Base-by-base conservation (phyloP, 2,888 invertebrate genomes). In the Therioaphis trifolii region DNA sequence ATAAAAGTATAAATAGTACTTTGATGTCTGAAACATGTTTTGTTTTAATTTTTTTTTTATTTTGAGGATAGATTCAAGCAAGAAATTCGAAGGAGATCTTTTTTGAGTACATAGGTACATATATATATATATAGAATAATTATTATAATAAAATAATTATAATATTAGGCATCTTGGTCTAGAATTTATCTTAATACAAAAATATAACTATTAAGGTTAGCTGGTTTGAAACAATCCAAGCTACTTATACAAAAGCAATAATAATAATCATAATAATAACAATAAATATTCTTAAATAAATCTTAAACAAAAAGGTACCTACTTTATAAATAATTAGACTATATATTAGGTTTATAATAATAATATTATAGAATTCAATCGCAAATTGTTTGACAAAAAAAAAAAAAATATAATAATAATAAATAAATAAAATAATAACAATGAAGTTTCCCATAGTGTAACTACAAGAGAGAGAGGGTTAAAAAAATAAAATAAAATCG, bases 61-160 rank as follows among this genome's bases (percentile, higher is more conserved):
- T 61, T n/a, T 35, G 69, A 61, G 61, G 61, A 80, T 80, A 80
- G 69, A 27, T 46, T 71, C n/a, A 58, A 69, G 35, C n/a, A 63
- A 71, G 58, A 49, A 61, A 52, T 68, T 78, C 68, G 68, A 79
- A 80, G 71, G 80, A 80, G 80, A 80, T 80, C 80, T 49, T 40
- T 40, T 58, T 52, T 24, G 24, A n/a, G 27, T 61, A 61, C 11
- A 24, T 29, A 40, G n/a, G 40, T 18, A 24, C 55, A 43, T 9
- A 63, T 43, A 18, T 1, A n/a, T 71, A 46, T 71, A 27, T 49
- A 18, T 5, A 24, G n/a, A n/a, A 24, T 55, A 55, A 55, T 27
- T 15, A 74, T 69, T 43, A 69, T 27, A 71, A 46, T 68, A 43
- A n/a, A n/a, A 24, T 46, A 46, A 71, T 46, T 46, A 71, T 49